Percentiles rank a stretch among this genome's conserved stretches.
Conservation (phyloP, 2,888 invertebrate species). For the Pandemis heparana region DNA sequence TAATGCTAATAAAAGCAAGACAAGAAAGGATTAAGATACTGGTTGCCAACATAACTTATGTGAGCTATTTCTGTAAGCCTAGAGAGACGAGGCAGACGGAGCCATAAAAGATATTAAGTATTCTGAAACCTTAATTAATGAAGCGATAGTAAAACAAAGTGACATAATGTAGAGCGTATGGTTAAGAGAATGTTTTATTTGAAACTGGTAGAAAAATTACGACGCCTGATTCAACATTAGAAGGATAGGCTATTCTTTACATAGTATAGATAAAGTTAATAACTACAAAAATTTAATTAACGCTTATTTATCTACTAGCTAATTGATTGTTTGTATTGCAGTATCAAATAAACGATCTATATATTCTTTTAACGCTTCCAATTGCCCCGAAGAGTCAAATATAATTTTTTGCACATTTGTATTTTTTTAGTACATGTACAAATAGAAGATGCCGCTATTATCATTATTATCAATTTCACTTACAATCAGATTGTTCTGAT, state of each 20-base stretch:
- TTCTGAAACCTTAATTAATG: constrained; percentile 36
- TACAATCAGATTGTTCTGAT: not conserved
- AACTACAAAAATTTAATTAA: too few species aligned
- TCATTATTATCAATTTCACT: not conserved
- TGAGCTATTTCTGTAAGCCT: constrained; percentile 37
- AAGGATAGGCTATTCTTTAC: not conserved
- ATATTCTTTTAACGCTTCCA: too few species aligned
- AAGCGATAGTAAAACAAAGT: constrained; percentile 39
- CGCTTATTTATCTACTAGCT: too few species aligned
- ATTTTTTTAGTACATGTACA: too few species aligned
- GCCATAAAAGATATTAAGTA: constrained; percentile 31
- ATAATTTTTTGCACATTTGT: too few species aligned
- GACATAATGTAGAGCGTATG: constrained; percentile 29
- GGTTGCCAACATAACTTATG: constrained; percentile 24
- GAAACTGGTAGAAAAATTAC: not conserved
- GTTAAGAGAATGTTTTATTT: not conserved
- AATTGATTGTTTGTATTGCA: too few species aligned
- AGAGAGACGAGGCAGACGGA: constrained; percentile 23
- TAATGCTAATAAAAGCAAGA: constrained; percentile 4
- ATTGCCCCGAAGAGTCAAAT: too few species aligned
- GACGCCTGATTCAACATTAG: not conserved
- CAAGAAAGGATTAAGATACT: constrained; percentile 32
- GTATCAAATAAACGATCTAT: too few species aligned
- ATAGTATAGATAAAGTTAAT: too few species aligned
- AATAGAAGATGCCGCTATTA: not conserved